Percentiles rank a stretch among this genome's conserved stretches.
phyloP scores from a whole-genome alignment of 1,140 invertebrate genomes.

The Eciton burchellii region DNA sequence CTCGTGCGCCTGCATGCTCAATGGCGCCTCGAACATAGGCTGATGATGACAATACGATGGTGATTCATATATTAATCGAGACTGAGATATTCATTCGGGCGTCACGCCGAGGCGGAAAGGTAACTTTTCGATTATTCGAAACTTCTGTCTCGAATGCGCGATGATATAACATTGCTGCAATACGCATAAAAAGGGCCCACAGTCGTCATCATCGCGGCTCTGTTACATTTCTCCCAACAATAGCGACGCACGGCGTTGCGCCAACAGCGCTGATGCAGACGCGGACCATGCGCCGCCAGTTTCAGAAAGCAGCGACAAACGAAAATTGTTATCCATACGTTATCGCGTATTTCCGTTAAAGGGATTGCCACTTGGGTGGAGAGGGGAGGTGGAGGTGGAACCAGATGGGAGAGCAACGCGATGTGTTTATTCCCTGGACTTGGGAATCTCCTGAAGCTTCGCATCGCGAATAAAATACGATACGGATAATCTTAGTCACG shows the following conservation, averaged over 20 bases:
- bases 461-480: neutral
- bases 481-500: neutral
- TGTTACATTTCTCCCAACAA: neutral
- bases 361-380: too few species aligned
- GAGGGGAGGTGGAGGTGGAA: neutral
- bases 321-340: slow-evolving; percentile 17
- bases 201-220: neutral
- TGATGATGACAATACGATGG: neutral
- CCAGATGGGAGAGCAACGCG: neutral
- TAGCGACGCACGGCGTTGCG: neutral
- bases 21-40: neutral
- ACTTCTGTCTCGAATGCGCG: neutral
- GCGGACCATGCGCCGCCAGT: too few species aligned
- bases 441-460: neutral
- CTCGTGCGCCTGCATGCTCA: neutral
- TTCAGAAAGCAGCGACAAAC: neutral
- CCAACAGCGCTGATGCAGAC: too few species aligned
- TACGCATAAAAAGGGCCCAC: neutral
- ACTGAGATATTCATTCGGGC: neutral
- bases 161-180: neutral
- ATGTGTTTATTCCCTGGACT: too few species aligned
- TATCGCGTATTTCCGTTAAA: neutral
- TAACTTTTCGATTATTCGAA: slow-evolving; percentile 29
- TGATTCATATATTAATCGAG: slow-evolving; percentile 6
- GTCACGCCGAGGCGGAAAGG: neutral